These are phyloP conservation scores for Aproaerema taeniolella DNA, from an alignment of 2,888 invertebrate species.

Conservation along the genomic window DNA sequence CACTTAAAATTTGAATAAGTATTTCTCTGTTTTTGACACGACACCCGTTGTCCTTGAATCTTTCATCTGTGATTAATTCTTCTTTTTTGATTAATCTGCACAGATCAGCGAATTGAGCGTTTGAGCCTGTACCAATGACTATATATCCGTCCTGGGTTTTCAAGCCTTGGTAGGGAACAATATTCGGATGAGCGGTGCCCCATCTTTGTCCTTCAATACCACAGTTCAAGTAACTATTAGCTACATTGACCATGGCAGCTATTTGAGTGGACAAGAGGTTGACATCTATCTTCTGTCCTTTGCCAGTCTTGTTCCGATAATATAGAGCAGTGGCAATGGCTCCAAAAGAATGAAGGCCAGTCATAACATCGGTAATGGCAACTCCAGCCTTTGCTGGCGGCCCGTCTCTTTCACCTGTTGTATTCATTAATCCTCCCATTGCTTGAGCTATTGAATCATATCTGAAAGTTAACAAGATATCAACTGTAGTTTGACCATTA, in stretches of 20 bases:
- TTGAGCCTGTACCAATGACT: constrained; percentile 92
- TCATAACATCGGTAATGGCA: constrained; percentile 94
- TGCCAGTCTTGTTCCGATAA: constrained; percentile 84
- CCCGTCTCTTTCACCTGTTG: constrained; percentile 91
- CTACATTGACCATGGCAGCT: constrained; percentile 91
- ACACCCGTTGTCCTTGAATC: constrained; percentile 83
- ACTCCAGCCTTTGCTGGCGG: constrained; percentile 95
- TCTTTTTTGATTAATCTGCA: constrained; percentile 80
- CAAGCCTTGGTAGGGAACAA: constrained; percentile 97
- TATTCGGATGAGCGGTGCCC: constrained; percentile 96
- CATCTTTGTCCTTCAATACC: constrained; percentile 85
- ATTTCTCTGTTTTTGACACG: constrained; percentile 87
- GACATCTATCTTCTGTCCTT: constrained; percentile 95
- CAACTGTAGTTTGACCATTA: too few species aligned
- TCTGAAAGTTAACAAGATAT: constrained; percentile 43
- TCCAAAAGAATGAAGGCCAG: constrained; percentile 96
- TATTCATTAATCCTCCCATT: constrained; percentile 91
- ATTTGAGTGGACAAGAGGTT: constrained; percentile 96
- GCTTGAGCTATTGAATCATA: constrained; percentile 98
- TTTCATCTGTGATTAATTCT: constrained; percentile 78
- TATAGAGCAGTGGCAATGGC: constrained; percentile 95
- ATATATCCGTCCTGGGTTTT: constrained; percentile 88
- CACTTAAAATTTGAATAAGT: constrained; percentile 79
- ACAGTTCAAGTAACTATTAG: constrained; percentile 92
- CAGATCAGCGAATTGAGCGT: constrained; percentile 86